Conservation (phyloP, 2,888 invertebrate species). For the Ryuthela nishihirai region DNA sequence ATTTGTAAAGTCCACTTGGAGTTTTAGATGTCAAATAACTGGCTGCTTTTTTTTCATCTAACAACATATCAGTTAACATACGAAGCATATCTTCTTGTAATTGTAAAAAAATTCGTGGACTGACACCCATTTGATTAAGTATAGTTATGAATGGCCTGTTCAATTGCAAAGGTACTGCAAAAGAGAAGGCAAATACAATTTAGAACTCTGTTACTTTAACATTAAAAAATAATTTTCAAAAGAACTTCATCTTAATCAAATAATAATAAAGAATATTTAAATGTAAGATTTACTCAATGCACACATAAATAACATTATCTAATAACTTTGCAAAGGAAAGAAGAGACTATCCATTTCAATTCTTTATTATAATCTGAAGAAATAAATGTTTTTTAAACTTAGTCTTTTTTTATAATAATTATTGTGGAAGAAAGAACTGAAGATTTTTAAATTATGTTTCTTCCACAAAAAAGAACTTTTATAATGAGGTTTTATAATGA, state of each 20-base stretch:
- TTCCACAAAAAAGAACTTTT: too few species aligned
- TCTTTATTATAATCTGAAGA: too few species aligned
- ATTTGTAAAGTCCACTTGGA: slow-evolving; percentile 8
- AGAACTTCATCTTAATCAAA: background rate
- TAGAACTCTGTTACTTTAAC: background rate
- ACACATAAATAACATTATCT: too few species aligned
- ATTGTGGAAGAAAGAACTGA: too few species aligned
- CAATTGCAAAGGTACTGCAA: slow-evolving; percentile 38
- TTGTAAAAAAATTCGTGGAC: slow-evolving; percentile 25
- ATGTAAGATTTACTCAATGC: too few species aligned
- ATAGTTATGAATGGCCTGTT: slow-evolving; percentile 43
- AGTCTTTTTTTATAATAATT: too few species aligned
- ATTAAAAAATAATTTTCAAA: background rate
- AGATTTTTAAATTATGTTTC: too few species aligned
- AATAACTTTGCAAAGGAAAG: too few species aligned
- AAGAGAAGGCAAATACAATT: background rate
- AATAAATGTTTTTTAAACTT: too few species aligned
- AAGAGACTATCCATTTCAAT: too few species aligned
- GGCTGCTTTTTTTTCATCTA: slow-evolving; percentile 26
- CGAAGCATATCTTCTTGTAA: slow-evolving; percentile 20
- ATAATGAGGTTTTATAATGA: too few species aligned
- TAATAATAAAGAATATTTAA: too few species aligned
- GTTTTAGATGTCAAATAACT: slow-evolving; percentile 22
- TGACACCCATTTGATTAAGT: slow-evolving; percentile 41
- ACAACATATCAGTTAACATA: slow-evolving; percentile 25